Percentiles rank a stretch among this genome's conserved stretches.
phyloP scores from a whole-genome alignment of 2,888 invertebrate genomes.

The Eristalis pertinax region DNA sequence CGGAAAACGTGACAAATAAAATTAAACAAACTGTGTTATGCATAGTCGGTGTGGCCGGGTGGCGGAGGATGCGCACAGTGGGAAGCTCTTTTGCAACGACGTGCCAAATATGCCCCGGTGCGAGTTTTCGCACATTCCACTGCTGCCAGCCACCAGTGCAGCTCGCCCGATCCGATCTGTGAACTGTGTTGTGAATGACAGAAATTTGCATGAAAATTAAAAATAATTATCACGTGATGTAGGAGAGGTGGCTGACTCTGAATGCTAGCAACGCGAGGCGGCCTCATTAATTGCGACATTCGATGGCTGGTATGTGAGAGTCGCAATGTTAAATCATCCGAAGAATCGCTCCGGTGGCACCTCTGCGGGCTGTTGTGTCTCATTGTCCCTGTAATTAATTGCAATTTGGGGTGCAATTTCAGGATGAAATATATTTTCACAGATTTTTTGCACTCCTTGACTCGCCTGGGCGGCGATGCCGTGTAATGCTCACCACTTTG shows the following conservation, averaged over 20 bases:
- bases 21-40: slow-evolving; percentile 38
- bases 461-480: neutral
- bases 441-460: slow-evolving; percentile 12
- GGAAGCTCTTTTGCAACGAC: neutral
- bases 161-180: neutral
- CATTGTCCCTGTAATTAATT: slow-evolving; percentile 58
- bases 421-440: slow-evolving; percentile 11
- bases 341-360: neutral
- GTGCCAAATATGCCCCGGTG: slow-evolving; percentile 34
- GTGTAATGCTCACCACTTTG: neutral
- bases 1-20: slow-evolving; percentile 46
- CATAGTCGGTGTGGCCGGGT: neutral
- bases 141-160: neutral
- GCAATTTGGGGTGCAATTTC: slow-evolving; percentile 40
- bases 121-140: slow-evolving; percentile 47
- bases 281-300: slow-evolving; percentile 35
- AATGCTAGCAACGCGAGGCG: slow-evolving; percentile 19
- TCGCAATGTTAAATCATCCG: slow-evolving; percentile 34
- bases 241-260: neutral
- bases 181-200: slow-evolving; percentile 18
- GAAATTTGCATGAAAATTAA: slow-evolving; percentile 47
- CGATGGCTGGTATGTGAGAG: slow-evolving; percentile 18
- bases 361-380: slow-evolving; percentile 2
- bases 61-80: neutral
- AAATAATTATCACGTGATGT: slow-evolving; percentile 41